phyloP scores from a whole-genome alignment of 2,888 invertebrate genomes.

The Melanophora roralis region DNA sequence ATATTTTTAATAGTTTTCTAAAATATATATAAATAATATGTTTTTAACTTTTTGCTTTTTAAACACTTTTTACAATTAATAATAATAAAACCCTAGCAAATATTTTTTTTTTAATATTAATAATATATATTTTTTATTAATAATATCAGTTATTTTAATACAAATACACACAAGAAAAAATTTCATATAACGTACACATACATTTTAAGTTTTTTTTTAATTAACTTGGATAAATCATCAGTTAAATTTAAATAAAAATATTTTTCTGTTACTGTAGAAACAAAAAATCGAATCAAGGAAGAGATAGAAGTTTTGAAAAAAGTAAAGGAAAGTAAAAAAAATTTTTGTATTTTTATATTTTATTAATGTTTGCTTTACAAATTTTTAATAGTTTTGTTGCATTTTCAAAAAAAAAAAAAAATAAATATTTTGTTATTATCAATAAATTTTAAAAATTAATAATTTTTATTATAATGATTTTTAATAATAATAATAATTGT shows the following conservation, averaged over 20 bases:
- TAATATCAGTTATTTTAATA: constrained; percentile 41
- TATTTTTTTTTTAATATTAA: constrained; percentile 10
- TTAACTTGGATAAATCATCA: constrained; percentile 8
- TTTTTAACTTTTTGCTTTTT: constrained; percentile 39
- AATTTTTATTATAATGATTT: constrained; percentile 54
- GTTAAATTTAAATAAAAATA: too few species aligned
- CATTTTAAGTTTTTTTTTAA: constrained; percentile 32
- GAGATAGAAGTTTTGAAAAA: too few species aligned
- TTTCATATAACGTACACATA: constrained; percentile 59
- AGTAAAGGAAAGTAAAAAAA: background rate
- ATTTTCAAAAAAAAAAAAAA: too few species aligned
- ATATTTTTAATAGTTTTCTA: constrained; percentile 61
- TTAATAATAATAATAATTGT: constrained; percentile 65
- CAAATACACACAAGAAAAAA: constrained; percentile 49
- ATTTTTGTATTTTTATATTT: background rate
- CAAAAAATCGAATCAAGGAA: too few species aligned
- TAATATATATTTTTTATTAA: background rate
- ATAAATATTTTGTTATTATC: too few species aligned
- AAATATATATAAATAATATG: constrained; percentile 43
- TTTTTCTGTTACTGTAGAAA: too few species aligned
- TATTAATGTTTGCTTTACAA: background rate
- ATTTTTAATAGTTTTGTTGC: too few species aligned
- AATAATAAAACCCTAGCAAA: constrained; percentile 39
- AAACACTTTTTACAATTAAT: constrained; percentile 32
- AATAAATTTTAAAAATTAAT: constrained; percentile 61